Percentiles rank a stretch among this genome's conserved stretches.
Evolutionary conservation across 2,113 vertebrate species (phyloP).

Genomic region (Tupaia tana): DNA sequence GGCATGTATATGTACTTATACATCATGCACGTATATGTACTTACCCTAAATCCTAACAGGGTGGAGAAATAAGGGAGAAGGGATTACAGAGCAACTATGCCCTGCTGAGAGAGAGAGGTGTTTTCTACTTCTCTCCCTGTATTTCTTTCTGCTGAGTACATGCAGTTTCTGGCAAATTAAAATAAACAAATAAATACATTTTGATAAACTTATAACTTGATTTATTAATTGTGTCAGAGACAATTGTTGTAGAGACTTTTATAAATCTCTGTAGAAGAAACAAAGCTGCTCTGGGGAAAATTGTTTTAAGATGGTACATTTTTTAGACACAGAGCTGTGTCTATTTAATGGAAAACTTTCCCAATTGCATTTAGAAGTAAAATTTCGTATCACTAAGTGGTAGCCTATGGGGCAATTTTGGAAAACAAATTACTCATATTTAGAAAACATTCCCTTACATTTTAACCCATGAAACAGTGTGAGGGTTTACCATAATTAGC

Average conservation of each 20-base stretch:
- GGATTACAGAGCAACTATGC: too few species aligned
- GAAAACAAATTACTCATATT: background rate
- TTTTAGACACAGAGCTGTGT: constrained; percentile 24
- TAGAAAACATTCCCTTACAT: background rate
- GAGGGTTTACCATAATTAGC: background rate
- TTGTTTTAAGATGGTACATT: background rate
- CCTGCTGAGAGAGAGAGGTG: too few species aligned
- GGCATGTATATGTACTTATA: too few species aligned
- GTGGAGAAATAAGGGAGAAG: too few species aligned
- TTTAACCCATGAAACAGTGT: background rate
- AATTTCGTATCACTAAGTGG: background rate
- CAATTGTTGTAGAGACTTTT: background rate
- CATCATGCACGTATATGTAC: too few species aligned
- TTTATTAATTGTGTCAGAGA: background rate
- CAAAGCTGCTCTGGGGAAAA: background rate
- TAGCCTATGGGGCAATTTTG: background rate
- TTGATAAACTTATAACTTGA: background rate
- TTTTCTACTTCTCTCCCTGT: too few species aligned
- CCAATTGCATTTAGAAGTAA: background rate
- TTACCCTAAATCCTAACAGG: too few species aligned
- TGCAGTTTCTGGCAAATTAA: too few species aligned
- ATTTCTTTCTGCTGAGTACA: too few species aligned
- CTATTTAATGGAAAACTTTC: background rate
- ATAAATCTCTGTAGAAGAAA: background rate
- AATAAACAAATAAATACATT: background rate